Percentiles rank a stretch among this genome's conserved stretches.
Conservation (phyloP, 2,113 vertebrate genomes). For the Mus musculus region GRCm39 chr9:22470501-22471000, state of each 20-base stretch:
- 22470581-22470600: background rate
- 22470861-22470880: background rate
- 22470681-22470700: constrained; percentile 30
- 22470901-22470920: background rate
- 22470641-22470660: background rate
- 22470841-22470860: too few relatives aligned
- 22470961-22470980: background rate
- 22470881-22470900: background rate
- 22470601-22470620: constrained; percentile 53
- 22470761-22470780: too few relatives aligned
- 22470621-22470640: constrained; percentile 21
- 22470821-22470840: too few relatives aligned
- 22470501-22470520: background rate
- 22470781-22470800: too few relatives aligned
- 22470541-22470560: too few relatives aligned
- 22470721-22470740: constrained; percentile 8
- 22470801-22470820: too few relatives aligned
- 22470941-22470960: background rate
- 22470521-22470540: accelerated
- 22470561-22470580: too few relatives aligned
- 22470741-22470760: background rate
- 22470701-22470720: background rate
- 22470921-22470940: background rate
- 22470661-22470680: constrained; percentile 1
- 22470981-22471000: background rate